Conservation (phyloP, 2,113 vertebrate genomes). For the Poicephalus meyeri region DNA sequence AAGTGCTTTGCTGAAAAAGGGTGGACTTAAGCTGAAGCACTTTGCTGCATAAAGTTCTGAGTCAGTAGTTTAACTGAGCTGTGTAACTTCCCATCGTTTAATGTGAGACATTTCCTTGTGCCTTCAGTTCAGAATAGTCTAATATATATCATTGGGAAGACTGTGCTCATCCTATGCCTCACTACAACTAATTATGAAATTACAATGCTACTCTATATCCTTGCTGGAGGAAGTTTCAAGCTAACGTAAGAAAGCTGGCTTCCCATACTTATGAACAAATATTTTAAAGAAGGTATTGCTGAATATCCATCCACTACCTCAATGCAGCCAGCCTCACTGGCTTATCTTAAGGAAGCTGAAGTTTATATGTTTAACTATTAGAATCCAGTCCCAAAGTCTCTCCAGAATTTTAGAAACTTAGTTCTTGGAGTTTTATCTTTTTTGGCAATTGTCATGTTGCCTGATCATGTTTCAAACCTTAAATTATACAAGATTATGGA, state of each 20-base stretch:
- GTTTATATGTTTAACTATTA: background rate
- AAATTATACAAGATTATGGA: background rate
- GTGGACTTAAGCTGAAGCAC: background rate
- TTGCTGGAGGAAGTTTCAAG: constrained; percentile 32
- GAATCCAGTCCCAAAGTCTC: background rate
- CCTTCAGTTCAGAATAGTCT: background rate
- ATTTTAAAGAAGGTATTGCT: background rate
- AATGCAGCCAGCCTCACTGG: background rate
- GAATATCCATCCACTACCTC: background rate
- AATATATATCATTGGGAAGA: background rate
- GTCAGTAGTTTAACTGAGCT: background rate
- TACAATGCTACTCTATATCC: background rate
- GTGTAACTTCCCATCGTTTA: background rate
- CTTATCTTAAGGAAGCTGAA: background rate
- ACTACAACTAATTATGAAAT: background rate
- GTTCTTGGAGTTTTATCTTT: background rate
- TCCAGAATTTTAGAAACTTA: background rate
- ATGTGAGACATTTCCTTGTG: background rate
- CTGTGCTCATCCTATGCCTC: constrained; percentile 14
- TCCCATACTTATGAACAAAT: constrained; percentile 20
- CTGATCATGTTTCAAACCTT: background rate
- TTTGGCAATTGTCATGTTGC: background rate
- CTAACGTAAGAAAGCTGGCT: background rate
- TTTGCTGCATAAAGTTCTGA: background rate
- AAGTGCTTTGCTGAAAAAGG: background rate